Conservation (phyloP, 2,797 vertebrate species). For the Rachycentron canadum region DNA sequence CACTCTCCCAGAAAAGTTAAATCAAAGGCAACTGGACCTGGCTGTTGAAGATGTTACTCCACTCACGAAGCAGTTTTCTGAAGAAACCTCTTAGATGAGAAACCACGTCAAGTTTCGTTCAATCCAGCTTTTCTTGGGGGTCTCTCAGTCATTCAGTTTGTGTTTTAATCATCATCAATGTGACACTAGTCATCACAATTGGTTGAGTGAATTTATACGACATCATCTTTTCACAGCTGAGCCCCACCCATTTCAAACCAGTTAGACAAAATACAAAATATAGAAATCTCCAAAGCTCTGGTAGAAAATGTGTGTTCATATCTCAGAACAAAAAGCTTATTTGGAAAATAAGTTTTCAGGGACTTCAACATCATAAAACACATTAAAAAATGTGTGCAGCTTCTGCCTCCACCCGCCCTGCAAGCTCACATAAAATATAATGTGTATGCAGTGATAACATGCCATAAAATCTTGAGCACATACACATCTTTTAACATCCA, state of each 20-base stretch:
- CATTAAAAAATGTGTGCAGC: neutral
- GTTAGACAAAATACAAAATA: no score
- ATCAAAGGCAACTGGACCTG: no score
- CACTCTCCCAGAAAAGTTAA: no score
- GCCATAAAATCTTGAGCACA: neutral
- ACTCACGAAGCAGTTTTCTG: no score
- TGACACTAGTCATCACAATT: no score
- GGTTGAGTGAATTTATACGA: neutral
- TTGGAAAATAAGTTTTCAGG: no score
- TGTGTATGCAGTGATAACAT: neutral
- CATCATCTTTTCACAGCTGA: neutral
- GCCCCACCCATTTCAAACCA: neutral
- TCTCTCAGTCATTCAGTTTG: neutral
- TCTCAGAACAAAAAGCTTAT: neutral
- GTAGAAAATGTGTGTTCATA: neutral
- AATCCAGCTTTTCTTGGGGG: no score
- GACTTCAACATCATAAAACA: no score
- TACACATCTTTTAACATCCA: neutral
- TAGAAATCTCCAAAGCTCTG: neutral
- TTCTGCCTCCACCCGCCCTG: neutral
- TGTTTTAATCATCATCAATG: no score
- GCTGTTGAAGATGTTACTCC: no score
- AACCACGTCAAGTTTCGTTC: no score
- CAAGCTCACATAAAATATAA: neutral
- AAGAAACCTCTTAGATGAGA: no score